Evolutionary conservation across 2,888 invertebrate genomes (phyloP), one percentile per base, ranked within the genome.

Genomic region (Ophraella communa): DNA sequence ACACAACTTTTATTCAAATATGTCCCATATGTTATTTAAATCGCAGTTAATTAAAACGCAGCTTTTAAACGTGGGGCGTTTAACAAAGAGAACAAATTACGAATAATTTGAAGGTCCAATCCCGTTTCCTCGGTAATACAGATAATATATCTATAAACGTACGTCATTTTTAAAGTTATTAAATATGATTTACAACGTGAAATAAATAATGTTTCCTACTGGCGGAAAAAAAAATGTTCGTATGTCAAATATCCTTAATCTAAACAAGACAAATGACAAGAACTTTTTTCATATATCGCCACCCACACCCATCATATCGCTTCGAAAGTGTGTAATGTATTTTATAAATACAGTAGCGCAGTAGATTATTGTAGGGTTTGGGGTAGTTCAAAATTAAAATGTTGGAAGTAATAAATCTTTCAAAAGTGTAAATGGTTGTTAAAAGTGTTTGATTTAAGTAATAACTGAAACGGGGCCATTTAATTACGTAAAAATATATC

Each of bases 201-300:
- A 44, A 60, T 60, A 60, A 60, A 60, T 60, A 60, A 60, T 60
- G 47, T 52, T 27, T 30, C 18, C 18, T 17, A 60, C 44, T 24
- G 52, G 17, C 24, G 33, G 35, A 47, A 58, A 60, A 60, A 47
- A 58, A 60, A 60, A 60, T 60, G 44, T 60, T 52, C 44, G 20
- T 60, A 57, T 42, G 60, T 60, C 60, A 60, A 60, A 60, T 52
- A 52, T 52, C 33, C 52, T 60, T 60, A 60, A 60, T 60, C 60
- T 60, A 60, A 60, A 60, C 60, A 60, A 60, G 60, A 60, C 60
- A 60, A 60, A 60, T 52, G 42, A 60, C 60, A 60, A 60, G 27
- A 44, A 59, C 23, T 60, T 59, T 60, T 51, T 52, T 52, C 44
- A 44, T 60, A 52, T 60, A 60, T 52, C 14, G 44, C 60, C 59